A percentile compares a stretch with the other conserved stretches of the same genome.
Conservation (phyloP, 2,113 vertebrate genomes). For the Coptodon rendalli region DNA sequence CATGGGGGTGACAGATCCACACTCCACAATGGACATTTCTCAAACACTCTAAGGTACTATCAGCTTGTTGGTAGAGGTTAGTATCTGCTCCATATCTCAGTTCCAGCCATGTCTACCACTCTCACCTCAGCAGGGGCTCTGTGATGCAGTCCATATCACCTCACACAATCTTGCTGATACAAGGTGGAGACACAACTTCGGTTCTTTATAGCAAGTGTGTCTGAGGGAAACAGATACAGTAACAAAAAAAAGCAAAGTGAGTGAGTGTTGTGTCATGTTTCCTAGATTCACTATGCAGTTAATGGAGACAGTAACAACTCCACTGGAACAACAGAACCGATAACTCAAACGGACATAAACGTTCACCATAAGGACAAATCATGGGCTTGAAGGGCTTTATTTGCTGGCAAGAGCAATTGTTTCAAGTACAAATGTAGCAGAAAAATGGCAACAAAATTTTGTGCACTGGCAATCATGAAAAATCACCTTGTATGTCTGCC, state of each 20-base stretch:
- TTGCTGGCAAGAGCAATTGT: not conserved
- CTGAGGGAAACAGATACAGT: not conserved
- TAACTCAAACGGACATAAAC: slow-evolving; percentile 13
- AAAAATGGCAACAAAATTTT: not conserved
- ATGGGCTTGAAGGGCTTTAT: not conserved
- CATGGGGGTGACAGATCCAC: not conserved
- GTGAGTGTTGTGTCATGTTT: not conserved
- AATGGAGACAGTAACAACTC: slow-evolving; percentile 22
- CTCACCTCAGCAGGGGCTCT: slow-evolving; percentile 27
- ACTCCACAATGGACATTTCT: slow-evolving; percentile 21
- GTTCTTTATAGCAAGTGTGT: not conserved
- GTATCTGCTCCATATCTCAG: slow-evolving; percentile 8
- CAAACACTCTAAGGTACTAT: slow-evolving; percentile 22
- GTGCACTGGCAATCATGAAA: not conserved
- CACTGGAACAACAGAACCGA: slow-evolving; percentile 8
- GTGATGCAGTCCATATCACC: slow-evolving; percentile 27
- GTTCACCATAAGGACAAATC: not conserved
- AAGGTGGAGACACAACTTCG: not conserved
- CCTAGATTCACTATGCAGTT: not conserved
- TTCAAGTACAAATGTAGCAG: not conserved
- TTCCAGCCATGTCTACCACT: slow-evolving; percentile 20
- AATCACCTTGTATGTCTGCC: not conserved
- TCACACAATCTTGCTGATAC: slow-evolving; percentile 35
- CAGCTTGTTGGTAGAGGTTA: slow-evolving; percentile 6
- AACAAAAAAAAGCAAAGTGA: not conserved